phyloP scores from a whole-genome alignment of 2,888 invertebrate species.

The Ormyrus pomaceus region DNA sequence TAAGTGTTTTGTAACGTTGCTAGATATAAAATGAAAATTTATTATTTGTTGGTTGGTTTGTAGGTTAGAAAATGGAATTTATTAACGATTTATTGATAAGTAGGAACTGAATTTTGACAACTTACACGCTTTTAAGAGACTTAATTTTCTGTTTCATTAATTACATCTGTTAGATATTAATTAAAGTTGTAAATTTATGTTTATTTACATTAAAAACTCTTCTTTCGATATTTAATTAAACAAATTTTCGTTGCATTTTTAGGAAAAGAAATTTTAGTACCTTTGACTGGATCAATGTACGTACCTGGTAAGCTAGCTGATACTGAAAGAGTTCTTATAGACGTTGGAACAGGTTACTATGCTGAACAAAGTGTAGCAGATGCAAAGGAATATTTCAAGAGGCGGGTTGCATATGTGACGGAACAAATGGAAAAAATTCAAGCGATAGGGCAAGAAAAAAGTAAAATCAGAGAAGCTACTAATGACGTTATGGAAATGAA shows the following conservation, averaged over 20 bases:
- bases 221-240: conserved; percentile 3
- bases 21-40: neutral
- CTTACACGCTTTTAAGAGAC: no score
- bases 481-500: conserved; percentile 88
- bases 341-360: conserved; percentile 98
- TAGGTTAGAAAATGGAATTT: conserved; percentile 30
- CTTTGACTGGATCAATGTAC: conserved; percentile 98
- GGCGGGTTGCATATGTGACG: conserved; percentile 92
- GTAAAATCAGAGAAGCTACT: conserved; percentile 86
- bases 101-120: neutral
- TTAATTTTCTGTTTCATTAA: no score
- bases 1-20: conserved; percentile 19
- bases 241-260: conserved; percentile 1
- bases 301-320: conserved; percentile 93
- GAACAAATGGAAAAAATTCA: conserved; percentile 97
- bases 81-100: neutral
- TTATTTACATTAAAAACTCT: no score
- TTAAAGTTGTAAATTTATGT: no score
- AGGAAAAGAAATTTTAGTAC: conserved; percentile 89
- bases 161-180: no score
- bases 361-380: conserved; percentile 91
- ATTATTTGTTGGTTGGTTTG: conserved; percentile 13
- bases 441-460: conserved; percentile 87
- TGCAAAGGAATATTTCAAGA: conserved; percentile 94
- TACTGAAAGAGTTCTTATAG: conserved; percentile 91